Conservation (phyloP, 2,797 vertebrate species). For the Lithobates pipiens region DNA sequence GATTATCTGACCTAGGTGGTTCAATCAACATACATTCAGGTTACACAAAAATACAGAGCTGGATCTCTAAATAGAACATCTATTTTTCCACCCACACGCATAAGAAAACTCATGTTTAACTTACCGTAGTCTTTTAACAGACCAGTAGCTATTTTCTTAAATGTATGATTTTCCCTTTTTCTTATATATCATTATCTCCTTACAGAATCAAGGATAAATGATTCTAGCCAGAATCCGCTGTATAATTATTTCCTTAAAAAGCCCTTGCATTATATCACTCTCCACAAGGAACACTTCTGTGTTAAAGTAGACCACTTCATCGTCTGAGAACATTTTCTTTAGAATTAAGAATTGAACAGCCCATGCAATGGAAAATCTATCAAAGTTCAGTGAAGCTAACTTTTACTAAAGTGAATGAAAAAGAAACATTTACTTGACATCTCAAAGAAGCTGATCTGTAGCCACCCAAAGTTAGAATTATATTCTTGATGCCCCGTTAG, state of each 20-base stretch:
- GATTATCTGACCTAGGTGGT: not conserved
- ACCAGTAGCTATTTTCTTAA: slow-evolving; percentile 40
- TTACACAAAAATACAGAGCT: not conserved
- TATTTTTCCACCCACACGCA: slow-evolving; percentile 57
- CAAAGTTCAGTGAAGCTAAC: slow-evolving; percentile 50
- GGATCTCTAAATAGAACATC: slow-evolving; percentile 22
- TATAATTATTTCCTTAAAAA: slow-evolving; percentile 66
- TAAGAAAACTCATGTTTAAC: slow-evolving; percentile 52
- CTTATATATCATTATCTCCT: slow-evolving; percentile 67
- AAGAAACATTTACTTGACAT: no score
- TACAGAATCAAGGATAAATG: slow-evolving; percentile 67
- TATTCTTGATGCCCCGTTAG: no score
- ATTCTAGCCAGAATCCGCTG: slow-evolving; percentile 66
- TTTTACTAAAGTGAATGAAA: not conserved
- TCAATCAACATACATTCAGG: slow-evolving; percentile 35
- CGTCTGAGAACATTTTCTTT: slow-evolving; percentile 65
- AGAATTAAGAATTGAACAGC: slow-evolving; percentile 65
- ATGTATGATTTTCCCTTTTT: slow-evolving; percentile 46
- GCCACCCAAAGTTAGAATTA: no score
- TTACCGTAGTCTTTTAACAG: slow-evolving; percentile 34
- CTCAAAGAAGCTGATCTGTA: no score
- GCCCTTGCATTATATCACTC: slow-evolving; percentile 65
- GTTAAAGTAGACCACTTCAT: slow-evolving; percentile 67
- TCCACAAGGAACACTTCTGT: slow-evolving; percentile 62
- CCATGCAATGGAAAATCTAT: slow-evolving; percentile 61